Evolutionary conservation across 2,888 invertebrate genomes (phyloP), one percentile per base, ranked within the genome.

Genomic region (Willowsia nigromaculata): DNA sequence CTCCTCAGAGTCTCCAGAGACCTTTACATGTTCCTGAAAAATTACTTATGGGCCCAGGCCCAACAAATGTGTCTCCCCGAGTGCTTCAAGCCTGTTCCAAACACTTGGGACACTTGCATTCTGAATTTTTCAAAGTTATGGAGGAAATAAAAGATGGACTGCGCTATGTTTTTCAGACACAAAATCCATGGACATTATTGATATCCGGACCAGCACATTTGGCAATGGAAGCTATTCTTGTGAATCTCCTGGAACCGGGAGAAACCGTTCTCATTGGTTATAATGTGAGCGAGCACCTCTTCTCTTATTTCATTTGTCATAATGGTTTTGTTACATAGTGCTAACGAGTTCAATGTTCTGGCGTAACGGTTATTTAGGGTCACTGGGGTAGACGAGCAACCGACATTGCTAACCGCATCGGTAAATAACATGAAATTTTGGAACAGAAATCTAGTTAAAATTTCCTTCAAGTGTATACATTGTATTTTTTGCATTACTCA

Each of bases 81-180:
- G 96, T 97, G 18, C 94, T 96, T 76, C 94, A 95, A 76, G 95
- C 96, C 0, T 94, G 96, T 92, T 94, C 95, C 3, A 94, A 95
- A 90, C 96, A 96, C 30, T 93, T 97, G 25, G 97, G 97, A 0
- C 97, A 97, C 93, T 94, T 97, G 93, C 96, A 97, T 94, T 95
- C 95, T 0, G 97, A 97, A 94, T 65, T 65, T 9, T 95, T 96
- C 90, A 85, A 97, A 97, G 95, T 97, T 4, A 95, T 97, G 95
- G 97, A 96, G 91, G 97, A 98, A 91, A 96, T 97, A 76, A 97
- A 97, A 93, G 95, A 95, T 82, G 97, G 97, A 9, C 94, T 98
- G 27, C 96, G 96, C 93, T 98, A 98, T 93, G 94, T 96, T 6
- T 98, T 98, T 93, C 98, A 98, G 95, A 98, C 98, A 0, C 95